Percentiles rank a stretch among this genome's conserved stretches.
phyloP scores from a whole-genome alignment of 2,797 vertebrate species.

The Mycteria americana region DNA sequence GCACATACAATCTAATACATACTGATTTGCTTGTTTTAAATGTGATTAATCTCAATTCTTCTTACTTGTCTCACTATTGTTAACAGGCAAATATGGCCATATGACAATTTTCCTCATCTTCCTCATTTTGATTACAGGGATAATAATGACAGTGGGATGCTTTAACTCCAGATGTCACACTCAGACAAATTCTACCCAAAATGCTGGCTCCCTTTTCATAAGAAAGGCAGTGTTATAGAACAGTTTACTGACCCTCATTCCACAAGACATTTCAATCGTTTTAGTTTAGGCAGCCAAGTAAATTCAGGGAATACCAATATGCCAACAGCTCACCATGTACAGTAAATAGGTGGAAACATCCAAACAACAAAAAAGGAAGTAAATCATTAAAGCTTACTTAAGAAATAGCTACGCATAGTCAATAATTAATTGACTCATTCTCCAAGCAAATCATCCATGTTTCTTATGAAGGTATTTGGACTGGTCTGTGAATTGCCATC shows the following conservation, averaged over 20 bases:
- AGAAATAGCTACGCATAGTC: background rate
- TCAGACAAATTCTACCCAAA: background rate
- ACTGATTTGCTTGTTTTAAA: background rate
- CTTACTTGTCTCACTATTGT: background rate
- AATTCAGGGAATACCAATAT: background rate
- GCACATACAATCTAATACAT: background rate
- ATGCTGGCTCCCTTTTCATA: background rate
- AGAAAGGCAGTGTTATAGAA: background rate
- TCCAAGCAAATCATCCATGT: background rate
- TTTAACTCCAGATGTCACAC: background rate
- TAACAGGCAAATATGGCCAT: background rate
- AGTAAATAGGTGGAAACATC: background rate
- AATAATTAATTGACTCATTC: conserved; percentile 4
- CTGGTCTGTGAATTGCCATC: background rate
- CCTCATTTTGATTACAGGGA: background rate
- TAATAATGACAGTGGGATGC: background rate
- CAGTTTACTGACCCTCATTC: background rate
- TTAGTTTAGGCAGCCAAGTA: background rate
- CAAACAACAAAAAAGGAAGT: background rate
- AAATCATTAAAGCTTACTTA: background rate
- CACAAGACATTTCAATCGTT: background rate
- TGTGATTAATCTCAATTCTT: background rate
- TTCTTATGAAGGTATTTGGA: background rate
- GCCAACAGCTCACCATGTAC: background rate
- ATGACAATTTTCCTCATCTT: background rate